Conservation (phyloP, 2,797 vertebrate species). For the Callimico goeldii region DNA sequence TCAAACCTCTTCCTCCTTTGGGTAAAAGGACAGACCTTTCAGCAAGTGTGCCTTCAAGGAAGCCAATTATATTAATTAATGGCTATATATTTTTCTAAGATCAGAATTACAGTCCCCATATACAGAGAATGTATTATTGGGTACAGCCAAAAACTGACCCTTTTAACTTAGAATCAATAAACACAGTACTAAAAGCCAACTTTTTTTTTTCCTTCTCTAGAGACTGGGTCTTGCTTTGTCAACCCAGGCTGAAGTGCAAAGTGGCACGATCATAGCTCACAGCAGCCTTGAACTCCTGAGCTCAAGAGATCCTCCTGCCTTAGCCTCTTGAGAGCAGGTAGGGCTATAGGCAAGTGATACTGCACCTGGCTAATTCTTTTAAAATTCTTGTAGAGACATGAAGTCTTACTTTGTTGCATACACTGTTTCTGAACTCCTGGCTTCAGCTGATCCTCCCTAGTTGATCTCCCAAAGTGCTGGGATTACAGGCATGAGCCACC, state of each 20-base stretch:
- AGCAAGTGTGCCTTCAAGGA: conserved; percentile 1
- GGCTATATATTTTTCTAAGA: conserved; percentile 32
- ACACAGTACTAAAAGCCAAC: not conserved
- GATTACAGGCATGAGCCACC: not conserved
- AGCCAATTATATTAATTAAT: conserved; percentile 46
- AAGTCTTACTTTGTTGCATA: not conserved
- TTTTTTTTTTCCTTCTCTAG: not conserved
- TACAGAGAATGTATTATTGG: not conserved
- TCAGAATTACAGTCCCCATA: not conserved
- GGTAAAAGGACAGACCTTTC: conserved; percentile 26
- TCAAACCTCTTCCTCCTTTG: conserved; percentile 14
- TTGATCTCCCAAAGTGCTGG: not conserved
- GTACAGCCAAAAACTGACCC: not conserved
- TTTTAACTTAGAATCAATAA: conserved; percentile 36
- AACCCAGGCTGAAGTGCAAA: not conserved
- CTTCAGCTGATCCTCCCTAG: not conserved
- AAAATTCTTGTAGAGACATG: not conserved
- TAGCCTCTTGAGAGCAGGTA: not conserved
- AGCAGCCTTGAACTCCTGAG: not conserved
- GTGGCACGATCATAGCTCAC: not conserved
- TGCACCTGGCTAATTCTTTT: not conserved
- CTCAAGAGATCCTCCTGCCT: not conserved
- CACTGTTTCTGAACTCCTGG: not conserved
- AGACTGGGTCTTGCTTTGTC: not conserved
- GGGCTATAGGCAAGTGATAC: not conserved